A percentile compares a stretch with the other conserved stretches of the same genome.
Evolutionary conservation across 1,140 invertebrate species (phyloP).

Genomic region (Drosophila gunungcola): DNA sequence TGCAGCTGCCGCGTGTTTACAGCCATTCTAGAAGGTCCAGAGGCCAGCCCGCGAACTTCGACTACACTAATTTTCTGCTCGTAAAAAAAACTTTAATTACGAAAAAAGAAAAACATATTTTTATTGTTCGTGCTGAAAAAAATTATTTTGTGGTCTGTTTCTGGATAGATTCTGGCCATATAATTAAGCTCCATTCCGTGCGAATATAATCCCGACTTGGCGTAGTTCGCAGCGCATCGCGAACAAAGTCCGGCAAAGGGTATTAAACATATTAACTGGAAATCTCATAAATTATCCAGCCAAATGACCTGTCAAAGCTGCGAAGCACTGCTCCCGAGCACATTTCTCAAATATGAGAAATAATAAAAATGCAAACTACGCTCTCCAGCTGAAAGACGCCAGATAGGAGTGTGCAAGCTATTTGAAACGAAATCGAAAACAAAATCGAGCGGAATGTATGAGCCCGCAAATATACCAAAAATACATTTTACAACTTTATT

Average conservation of each 20-base stretch:
- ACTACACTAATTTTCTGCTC: slow-evolving; percentile 75
- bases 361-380: slow-evolving; percentile 60
- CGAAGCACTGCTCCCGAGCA: slow-evolving; percentile 22
- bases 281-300: slow-evolving; percentile 72
- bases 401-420: slow-evolving; percentile 53
- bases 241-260: slow-evolving; percentile 15
- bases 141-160: slow-evolving; percentile 33
- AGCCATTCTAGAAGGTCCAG: slow-evolving; percentile 24
- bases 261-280: slow-evolving; percentile 81
- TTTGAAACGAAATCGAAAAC: slow-evolving; percentile 81
- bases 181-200: slow-evolving; percentile 65
- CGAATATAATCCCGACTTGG: slow-evolving; percentile 61
- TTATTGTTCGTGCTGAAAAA: slow-evolving; percentile 63
- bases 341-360: slow-evolving; percentile 60
- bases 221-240: slow-evolving; percentile 3
- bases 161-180: slow-evolving; percentile 52
- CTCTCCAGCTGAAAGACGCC: slow-evolving; percentile 25
- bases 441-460: slow-evolving; percentile 53
- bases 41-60: slow-evolving; percentile 30
- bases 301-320: slow-evolving; percentile 70
- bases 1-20: slow-evolving; percentile 33
- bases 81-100: slow-evolving; percentile 75
- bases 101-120: slow-evolving; percentile 55
- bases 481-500: slow-evolving; percentile 81
- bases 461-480: slow-evolving; percentile 45